Evolutionary conservation across 2,888 invertebrate species (phyloP).

Genomic region (Crocallis elinguaria): DNA sequence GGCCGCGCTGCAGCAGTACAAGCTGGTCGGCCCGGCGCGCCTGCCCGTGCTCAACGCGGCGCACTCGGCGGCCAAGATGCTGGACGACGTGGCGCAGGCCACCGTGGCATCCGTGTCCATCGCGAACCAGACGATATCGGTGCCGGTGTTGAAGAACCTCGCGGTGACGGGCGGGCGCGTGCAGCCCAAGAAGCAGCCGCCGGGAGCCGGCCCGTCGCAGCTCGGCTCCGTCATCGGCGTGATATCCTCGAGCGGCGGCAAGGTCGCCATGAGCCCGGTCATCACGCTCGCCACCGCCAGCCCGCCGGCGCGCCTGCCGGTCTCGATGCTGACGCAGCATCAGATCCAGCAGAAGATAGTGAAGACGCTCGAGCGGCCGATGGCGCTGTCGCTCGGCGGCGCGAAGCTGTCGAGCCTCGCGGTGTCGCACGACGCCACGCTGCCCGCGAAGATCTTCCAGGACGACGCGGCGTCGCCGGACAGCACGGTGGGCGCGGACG

Average conservation of each 20-base stretch:
- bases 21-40: constrained; percentile 70
- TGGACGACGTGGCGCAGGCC: constrained; percentile 85
- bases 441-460: constrained; percentile 88
- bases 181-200: constrained; percentile 51
- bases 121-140: constrained; percentile 81
- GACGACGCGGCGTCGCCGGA: constrained; percentile 87
- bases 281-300: constrained; percentile 71
- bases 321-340: constrained; percentile 76
- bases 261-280: constrained; percentile 69
- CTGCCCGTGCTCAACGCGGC: constrained; percentile 68
- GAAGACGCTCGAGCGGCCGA: constrained; percentile 79
- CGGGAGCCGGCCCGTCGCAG: constrained; percentile 65
- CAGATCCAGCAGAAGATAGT: constrained; percentile 82
- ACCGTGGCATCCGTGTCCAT: constrained; percentile 84
- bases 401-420: constrained; percentile 84
- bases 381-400: constrained; percentile 79
- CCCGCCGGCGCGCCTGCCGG: constrained; percentile 67
- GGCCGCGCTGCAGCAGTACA: constrained; percentile 74
- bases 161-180: constrained; percentile 64
- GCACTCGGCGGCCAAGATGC: constrained; percentile 72
- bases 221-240: constrained; percentile 80
- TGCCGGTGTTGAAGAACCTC: constrained; percentile 75
- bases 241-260: constrained; percentile 74
- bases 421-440: constrained; percentile 83
- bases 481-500: constrained; percentile 65